These are phyloP conservation scores for Drosophila nasuta DNA, from an alignment of 1,140 invertebrate species.

Conservation along the genomic window DNA sequence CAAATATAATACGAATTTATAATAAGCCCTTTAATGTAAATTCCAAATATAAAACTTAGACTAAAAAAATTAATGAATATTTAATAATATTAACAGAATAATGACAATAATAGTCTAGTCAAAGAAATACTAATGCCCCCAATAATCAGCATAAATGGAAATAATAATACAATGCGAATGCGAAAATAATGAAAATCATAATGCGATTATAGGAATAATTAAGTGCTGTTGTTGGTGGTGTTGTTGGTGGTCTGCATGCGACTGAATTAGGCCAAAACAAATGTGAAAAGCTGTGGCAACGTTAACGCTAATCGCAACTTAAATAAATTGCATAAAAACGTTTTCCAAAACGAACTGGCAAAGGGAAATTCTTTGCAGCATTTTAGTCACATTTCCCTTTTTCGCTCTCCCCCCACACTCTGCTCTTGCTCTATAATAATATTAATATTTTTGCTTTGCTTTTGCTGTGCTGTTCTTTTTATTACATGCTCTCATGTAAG, in stretches of 20 bases:
- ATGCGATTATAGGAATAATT: constrained; percentile 1
- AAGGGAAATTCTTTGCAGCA: constrained; percentile 65
- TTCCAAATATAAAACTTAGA: too few species aligned
- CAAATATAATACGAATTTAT: too few species aligned
- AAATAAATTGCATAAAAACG: constrained; percentile 78
- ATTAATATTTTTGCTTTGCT: constrained; percentile 15
- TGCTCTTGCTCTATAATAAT: constrained; percentile 2
- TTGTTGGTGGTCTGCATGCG: background rate
- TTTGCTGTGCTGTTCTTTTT: constrained; percentile 23
- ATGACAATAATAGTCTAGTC: too few species aligned
- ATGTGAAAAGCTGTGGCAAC: constrained; percentile 36
- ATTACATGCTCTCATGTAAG: constrained; percentile 43
- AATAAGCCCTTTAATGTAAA: too few species aligned
- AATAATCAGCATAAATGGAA: background rate
- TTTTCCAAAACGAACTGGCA: constrained; percentile 60
- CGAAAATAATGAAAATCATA: background rate
- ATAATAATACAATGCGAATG: background rate
- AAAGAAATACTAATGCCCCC: too few species aligned
- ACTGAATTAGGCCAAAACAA: constrained; percentile 27
- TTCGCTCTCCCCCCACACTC: background rate
- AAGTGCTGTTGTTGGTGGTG: background rate
- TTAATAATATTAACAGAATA: too few species aligned
- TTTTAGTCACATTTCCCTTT: constrained; percentile 43
- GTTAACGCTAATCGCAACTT: constrained; percentile 64
- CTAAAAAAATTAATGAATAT: too few species aligned